phyloP scores from a whole-genome alignment of 2,113 vertebrate species.

The Salvelinus namaycush region DNA sequence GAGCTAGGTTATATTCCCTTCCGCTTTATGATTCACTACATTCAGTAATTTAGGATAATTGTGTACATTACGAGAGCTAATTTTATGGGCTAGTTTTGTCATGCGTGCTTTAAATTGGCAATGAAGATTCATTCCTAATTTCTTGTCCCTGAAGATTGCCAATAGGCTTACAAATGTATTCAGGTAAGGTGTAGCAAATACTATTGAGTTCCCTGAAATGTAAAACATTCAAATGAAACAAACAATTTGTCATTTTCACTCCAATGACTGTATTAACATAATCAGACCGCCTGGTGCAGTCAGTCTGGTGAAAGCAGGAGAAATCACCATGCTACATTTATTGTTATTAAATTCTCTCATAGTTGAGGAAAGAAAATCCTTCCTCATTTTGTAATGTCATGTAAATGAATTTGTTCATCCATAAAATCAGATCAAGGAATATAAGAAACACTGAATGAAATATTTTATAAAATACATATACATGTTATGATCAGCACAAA shows the following conservation, averaged over 20 bases:
- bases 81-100: not conserved
- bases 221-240: conserved; percentile 26
- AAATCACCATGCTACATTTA: conserved; percentile 50
- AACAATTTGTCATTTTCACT: conserved; percentile 32
- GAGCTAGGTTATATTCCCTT: not conserved
- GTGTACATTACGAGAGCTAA: not conserved
- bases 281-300: conserved; percentile 35
- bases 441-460: conserved; percentile 53
- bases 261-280: conserved; percentile 23
- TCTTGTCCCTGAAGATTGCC: not conserved
- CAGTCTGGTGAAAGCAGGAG: too few species aligned
- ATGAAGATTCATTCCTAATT: not conserved
- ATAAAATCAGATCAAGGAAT: conserved; percentile 67
- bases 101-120: not conserved
- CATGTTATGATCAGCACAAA: conserved; percentile 38
- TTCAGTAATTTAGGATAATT: not conserved
- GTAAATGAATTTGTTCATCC: conserved; percentile 57
- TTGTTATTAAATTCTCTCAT: conserved; percentile 51
- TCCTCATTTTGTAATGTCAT: conserved; percentile 41
- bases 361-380: conserved; percentile 34
- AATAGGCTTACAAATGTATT: not conserved
- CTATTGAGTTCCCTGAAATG: conserved; percentile 14
- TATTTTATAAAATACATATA: conserved; percentile 59
- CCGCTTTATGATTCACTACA: not conserved
- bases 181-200: not conserved